A percentile compares a stretch with the other conserved stretches of the same genome.
Evolutionary conservation across 2,888 invertebrate genomes (phyloP).

Genomic region (Drosophila phalerata): DNA sequence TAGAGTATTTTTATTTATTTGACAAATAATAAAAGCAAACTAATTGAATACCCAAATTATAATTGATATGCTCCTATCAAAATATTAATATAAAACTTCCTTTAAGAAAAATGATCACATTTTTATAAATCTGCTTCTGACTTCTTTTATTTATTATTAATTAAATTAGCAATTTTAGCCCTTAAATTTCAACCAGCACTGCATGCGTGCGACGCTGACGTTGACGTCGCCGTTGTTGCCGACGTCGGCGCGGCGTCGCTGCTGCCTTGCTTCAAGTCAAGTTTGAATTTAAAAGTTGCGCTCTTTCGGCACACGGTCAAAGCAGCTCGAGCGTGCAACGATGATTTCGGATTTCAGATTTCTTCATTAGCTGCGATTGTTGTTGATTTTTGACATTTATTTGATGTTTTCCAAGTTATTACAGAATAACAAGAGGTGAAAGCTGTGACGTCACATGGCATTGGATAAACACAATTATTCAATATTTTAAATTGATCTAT

Average conservation of each 20-base stretch:
- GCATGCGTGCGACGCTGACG: not conserved
- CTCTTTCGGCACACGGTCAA: slow-evolving; percentile 59
- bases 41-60: too few species aligned
- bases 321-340: slow-evolving; percentile 77
- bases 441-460: slow-evolving; percentile 53
- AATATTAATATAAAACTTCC: too few species aligned
- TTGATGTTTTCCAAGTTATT: slow-evolving; percentile 40
- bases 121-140: too few species aligned
- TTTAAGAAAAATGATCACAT: too few species aligned
- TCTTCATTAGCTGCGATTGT: slow-evolving; percentile 21
- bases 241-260: too few species aligned
- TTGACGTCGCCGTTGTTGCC: not conserved
- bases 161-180: not conserved
- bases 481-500: not conserved
- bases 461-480: not conserved
- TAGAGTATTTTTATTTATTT: too few species aligned
- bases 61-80: too few species aligned
- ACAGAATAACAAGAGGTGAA: slow-evolving; percentile 73
- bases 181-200: not conserved
- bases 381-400: slow-evolving; percentile 48
- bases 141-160: too few species aligned
- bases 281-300: slow-evolving; percentile 26
- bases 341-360: slow-evolving; percentile 51
- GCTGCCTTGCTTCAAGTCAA: slow-evolving; percentile 3
- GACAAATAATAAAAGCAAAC: too few species aligned